Conservation (phyloP, 2,113 vertebrate species). For the Pygoscelis antarcticus region DNA sequence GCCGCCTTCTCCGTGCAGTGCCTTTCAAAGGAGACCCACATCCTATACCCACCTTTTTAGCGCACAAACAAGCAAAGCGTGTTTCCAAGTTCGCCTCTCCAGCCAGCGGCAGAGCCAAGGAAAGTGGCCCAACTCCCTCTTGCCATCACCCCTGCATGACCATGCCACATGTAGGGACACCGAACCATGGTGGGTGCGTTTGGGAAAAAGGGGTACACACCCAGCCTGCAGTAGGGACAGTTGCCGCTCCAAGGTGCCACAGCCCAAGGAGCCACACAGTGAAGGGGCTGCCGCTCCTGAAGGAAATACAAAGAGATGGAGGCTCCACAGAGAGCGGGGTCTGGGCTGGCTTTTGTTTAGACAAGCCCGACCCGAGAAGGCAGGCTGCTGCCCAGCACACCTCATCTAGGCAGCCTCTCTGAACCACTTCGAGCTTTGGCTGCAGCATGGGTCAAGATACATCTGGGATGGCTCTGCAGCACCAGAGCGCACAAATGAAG, state of each 20-base stretch:
- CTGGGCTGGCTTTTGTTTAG: not conserved
- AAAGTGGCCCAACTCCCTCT: not conserved
- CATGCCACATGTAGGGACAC: not conserved
- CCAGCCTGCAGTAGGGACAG: accelerated
- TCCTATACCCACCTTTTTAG: not conserved
- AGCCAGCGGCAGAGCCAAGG: not conserved
- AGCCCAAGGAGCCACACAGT: not conserved
- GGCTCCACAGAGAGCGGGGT: not conserved
- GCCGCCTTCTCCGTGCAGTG: not conserved
- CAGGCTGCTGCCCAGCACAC: not conserved
- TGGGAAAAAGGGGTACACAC: not conserved
- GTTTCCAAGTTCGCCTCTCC: not conserved
- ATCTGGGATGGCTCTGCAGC: not conserved
- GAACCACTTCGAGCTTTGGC: not conserved
- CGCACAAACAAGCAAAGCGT: accelerated
- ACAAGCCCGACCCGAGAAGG: accelerated
- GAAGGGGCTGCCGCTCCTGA: not conserved
- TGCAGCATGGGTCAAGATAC: not conserved
- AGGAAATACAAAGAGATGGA: not conserved
- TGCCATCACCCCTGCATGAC: not conserved
- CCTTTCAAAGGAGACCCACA: not conserved
- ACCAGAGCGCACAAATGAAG: accelerated
- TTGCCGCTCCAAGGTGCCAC: accelerated
- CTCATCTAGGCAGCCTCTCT: not conserved
- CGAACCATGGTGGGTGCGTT: accelerated